phyloP scores from a whole-genome alignment of 2,888 invertebrate genomes.

The Spialia ferax region DNA sequence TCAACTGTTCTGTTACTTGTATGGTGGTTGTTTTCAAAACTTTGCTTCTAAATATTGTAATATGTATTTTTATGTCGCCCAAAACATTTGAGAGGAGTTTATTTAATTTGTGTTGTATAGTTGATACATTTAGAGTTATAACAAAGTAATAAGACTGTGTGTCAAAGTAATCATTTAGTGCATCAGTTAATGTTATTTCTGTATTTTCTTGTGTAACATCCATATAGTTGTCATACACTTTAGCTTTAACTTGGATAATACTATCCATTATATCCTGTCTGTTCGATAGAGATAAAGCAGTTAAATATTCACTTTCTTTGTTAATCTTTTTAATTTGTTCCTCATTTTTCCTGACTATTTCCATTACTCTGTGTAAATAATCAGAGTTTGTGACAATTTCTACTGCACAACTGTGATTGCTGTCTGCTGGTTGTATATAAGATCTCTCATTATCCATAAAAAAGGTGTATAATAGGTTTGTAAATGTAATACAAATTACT shows the following conservation, averaged over 20 bases:
- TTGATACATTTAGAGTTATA: slow-evolving; percentile 55
- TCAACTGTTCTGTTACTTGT: slow-evolving; percentile 58
- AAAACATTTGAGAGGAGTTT: slow-evolving; percentile 58
- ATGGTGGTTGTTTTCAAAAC: slow-evolving; percentile 63
- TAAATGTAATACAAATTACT: slow-evolving; percentile 70
- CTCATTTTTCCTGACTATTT: slow-evolving; percentile 62
- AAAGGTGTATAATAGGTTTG: slow-evolving; percentile 65
- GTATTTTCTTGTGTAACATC: slow-evolving; percentile 53
- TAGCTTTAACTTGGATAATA: slow-evolving; percentile 55
- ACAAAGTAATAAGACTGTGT: slow-evolving; percentile 57
- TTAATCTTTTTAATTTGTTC: slow-evolving; percentile 56
- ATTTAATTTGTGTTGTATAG: slow-evolving; percentile 56
- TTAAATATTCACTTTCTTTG: slow-evolving; percentile 64
- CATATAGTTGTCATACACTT: slow-evolving; percentile 65
- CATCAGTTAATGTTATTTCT: slow-evolving; percentile 60
- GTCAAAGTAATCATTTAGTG: slow-evolving; percentile 62
- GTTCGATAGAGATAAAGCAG: slow-evolving; percentile 67
- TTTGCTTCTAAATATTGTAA: slow-evolving; percentile 56
- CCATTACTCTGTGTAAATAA: slow-evolving; percentile 61
- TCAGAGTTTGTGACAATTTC: slow-evolving; percentile 61
- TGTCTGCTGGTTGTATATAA: slow-evolving; percentile 53
- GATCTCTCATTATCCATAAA: slow-evolving; percentile 55
- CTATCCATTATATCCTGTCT: slow-evolving; percentile 67
- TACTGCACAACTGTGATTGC: slow-evolving; percentile 52
- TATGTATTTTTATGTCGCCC: slow-evolving; percentile 60